Conservation (phyloP, 2,888 invertebrate genomes). For the Mimachlamys varia region DNA sequence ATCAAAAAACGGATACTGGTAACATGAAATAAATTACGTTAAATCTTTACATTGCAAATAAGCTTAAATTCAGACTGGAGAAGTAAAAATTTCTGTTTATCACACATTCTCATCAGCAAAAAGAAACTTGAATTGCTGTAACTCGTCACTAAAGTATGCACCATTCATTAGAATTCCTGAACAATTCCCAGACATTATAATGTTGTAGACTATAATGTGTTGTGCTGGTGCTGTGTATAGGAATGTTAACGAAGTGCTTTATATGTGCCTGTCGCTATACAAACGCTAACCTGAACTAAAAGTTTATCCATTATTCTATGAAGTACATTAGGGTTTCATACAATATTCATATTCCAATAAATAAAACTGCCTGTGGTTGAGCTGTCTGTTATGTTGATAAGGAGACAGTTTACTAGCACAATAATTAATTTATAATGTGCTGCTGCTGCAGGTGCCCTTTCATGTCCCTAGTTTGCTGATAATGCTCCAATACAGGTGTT, state of each 20-base stretch:
- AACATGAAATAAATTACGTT: no score
- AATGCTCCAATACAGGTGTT: neutral
- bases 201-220: neutral
- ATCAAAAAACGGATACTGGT: no score
- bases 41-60: no score
- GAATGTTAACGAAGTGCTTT: neutral
- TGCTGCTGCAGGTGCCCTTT: neutral
- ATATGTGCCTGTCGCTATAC: neutral
- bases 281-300: neutral
- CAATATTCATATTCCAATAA: neutral
- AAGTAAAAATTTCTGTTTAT: no score
- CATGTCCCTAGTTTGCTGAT: neutral
- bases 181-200: neutral
- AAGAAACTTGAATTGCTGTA: no score
- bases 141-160: neutral
- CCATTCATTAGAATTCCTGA: neutral
- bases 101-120: no score
- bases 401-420: neutral
- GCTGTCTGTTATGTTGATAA: neutral
- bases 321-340: neutral
- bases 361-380: neutral
- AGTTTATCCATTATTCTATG: neutral
- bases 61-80: no score
- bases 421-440: neutral
- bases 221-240: no score